Evolutionary conservation across 1,140 invertebrate species (phyloP).

Genomic region (Trachymyrmex cornetzi): DNA sequence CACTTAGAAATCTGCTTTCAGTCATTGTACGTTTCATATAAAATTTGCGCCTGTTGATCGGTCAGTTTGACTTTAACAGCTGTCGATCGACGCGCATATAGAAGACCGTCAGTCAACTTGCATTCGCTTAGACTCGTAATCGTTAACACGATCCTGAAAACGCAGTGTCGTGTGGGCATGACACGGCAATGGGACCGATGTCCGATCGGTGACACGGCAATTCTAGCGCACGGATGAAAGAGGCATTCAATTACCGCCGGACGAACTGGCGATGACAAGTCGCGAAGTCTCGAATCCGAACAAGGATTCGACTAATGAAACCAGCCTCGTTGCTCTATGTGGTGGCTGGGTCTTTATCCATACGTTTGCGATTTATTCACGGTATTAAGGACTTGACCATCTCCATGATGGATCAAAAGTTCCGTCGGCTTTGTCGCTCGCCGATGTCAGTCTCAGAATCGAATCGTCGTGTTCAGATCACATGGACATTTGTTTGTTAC

Average conservation of each 20-base stretch:
- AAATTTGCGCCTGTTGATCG: conserved; percentile 18
- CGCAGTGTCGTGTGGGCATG: neutral
- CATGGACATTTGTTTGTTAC: conserved; percentile 6
- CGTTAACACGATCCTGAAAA: conserved; percentile 48
- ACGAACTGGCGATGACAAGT: conserved; percentile 52
- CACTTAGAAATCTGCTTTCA: conserved; percentile 10
- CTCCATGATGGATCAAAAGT: conserved; percentile 35
- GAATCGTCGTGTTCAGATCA: neutral
- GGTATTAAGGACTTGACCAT: conserved; percentile 54
- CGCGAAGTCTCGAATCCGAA: conserved; percentile 33
- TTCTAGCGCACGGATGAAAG: conserved; percentile 62
- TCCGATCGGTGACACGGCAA: conserved; percentile 42
- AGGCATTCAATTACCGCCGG: conserved; percentile 65
- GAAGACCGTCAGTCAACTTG: neutral
- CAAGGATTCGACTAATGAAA: conserved; percentile 63
- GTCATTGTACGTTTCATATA: neutral
- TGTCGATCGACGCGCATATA: neutral
- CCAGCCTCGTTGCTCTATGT: conserved; percentile 14
- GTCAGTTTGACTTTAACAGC: neutral
- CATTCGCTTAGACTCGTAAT: neutral
- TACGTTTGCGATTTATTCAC: conserved; percentile 15
- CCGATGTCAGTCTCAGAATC: conserved; percentile 13
- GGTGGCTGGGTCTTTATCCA: neutral
- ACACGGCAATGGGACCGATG: conserved; percentile 22
- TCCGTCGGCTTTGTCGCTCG: conserved; percentile 10